Evolutionary conservation across 2,113 vertebrate genomes (phyloP), one percentile per base, ranked within the genome.

Genomic region (Amblyopsis rosae): DNA sequence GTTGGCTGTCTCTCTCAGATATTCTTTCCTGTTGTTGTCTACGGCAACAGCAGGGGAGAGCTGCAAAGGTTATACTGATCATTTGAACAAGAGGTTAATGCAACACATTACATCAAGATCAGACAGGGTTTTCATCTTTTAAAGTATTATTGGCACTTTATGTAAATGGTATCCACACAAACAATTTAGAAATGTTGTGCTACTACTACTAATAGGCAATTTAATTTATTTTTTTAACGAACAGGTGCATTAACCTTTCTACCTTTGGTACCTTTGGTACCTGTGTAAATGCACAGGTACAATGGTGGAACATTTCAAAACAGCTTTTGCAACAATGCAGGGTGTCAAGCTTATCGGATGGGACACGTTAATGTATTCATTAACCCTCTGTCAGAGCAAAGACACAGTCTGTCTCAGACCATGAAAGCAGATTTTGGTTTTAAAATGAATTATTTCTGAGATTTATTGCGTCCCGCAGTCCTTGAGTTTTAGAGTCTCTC

Each of bases 401-500:
- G 67, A 71, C 17, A 17, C n/a, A 46, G 58, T 76, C 60, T 62
- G 68, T 70, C 59, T 33, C 33, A 72, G 69, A 67, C 66, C 70
- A 70, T 58, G 69, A 86, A 77, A 86, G 76, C 79, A 86, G 77
- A 81, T 77, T 86, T 70, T 63, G 65, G 82, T 80, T 82, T 82
- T 72, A 80, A 63, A 70, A 75, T 84, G 69, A 86, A 86, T 86
- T 78, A 88, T 89, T 89, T 76, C 72, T 72, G 67, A 71, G 65
- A 83, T 67, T 84, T 10, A 33, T 76, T 77, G 83, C 78, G 80
- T 88, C 73, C 73, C 80, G 67, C 80, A 81, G 73, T 57, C 41
- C 83, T 82, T 88, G 73, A 81, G 76, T 83, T 87, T 83, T 73
- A 83, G 55, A 78, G 69, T 75, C 73, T 82, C 76, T 83, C 84